Evolutionary conservation across 2,797 vertebrate genomes (phyloP), one percentile per base, ranked within the genome.

Genomic region (Chelon auratus): DNA sequence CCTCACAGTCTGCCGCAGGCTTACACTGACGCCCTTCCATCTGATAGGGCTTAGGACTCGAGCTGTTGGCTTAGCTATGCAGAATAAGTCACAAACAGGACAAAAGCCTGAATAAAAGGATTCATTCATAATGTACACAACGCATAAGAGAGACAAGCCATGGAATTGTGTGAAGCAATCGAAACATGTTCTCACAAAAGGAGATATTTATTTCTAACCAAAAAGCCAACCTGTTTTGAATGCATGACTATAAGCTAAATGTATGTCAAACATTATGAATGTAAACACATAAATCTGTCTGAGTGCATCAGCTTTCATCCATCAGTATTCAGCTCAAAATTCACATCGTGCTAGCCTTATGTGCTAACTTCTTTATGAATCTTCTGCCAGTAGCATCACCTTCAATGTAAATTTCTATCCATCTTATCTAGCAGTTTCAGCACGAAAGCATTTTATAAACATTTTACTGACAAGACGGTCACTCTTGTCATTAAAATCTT

Each of bases 1-100:
- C 70, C 71, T 68, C 6, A 53, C 80, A 72, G 72, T 84, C 78
- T 88, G 83, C 71, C 77, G 53, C 9, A 12, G 72, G 69, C 55
- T 84, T 73, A 78, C 5, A 18, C 9, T 0, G 33, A 65, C 15
- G n/a, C 12, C 13, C 68, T 24, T 75, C 85, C 81, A 74, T 90
- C 87, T 89, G 89, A 53, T n/a, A 15, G 66, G 75, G 70, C 43
- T 77, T 52, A 72, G 58, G 61, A 40, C 59, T 57, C 0, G 1
- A 48, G 48, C 58, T 54, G 26, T 45, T 67, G 48, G 61, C 50
- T 78, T 22, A 5, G 18, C 13, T 18, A 22, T 10, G 8, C 26
- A 30, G 51, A 82, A n/a, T 39, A 1, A 3, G 54, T 62, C 40
- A 60, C 22, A 60, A 45, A 68, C 11, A 51, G 50, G 36, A 63